phyloP scores from a whole-genome alignment of 2,888 invertebrate genomes.

The Drosophila emarginata region DNA sequence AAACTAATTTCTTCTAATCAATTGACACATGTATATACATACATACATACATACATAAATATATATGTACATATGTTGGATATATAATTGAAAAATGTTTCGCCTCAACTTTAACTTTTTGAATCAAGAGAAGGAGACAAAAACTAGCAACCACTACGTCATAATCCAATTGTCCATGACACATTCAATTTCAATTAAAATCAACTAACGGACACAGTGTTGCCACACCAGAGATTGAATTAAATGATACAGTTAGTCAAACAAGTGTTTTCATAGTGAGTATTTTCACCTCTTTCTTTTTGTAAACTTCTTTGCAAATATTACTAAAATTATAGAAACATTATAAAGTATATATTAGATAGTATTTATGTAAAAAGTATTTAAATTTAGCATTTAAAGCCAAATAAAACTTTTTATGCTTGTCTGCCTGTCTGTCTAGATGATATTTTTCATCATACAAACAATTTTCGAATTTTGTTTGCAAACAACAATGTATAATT shows the following conservation, averaged over 20 bases:
- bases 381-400: no score
- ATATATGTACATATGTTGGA: background rate
- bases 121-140: background rate
- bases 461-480: no score
- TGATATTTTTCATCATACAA: no score
- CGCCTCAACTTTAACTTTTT: background rate
- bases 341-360: no score
- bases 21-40: background rate
- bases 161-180: slow-evolving; percentile 40
- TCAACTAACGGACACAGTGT: slow-evolving; percentile 13
- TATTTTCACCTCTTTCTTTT: background rate
- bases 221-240: slow-evolving; percentile 12
- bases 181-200: slow-evolving; percentile 39
- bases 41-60: slow-evolving; percentile 2
- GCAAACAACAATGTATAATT: no score
- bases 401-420: no score
- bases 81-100: background rate
- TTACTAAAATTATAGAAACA: no score
- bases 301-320: background rate
- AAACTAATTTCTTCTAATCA: background rate
- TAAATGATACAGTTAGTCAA: background rate
- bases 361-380: no score
- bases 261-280: background rate
- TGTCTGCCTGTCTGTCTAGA: no score
- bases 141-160: background rate